phyloP scores from a whole-genome alignment of 2,113 vertebrate species.

The Sylvia atricapilla region DNA sequence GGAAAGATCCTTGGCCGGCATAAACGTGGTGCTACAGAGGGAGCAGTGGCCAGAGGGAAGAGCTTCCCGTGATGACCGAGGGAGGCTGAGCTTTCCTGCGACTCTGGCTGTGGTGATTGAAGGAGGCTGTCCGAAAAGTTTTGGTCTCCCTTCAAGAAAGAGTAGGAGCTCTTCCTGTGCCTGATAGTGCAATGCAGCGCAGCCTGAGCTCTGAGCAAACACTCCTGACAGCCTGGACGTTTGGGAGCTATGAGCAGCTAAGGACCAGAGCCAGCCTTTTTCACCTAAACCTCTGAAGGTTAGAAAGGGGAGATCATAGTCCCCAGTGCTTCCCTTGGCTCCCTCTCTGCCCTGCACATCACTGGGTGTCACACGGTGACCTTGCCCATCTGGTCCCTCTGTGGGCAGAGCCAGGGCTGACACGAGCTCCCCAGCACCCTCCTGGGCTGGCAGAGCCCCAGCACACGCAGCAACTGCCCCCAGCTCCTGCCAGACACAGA shows the following conservation, averaged over 20 bases:
- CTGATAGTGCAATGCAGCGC: not conserved
- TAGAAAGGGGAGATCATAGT: not conserved
- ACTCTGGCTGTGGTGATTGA: not conserved
- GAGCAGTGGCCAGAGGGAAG: not conserved
- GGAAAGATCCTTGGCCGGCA: not conserved
- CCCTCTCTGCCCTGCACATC: not conserved
- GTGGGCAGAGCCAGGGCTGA: not conserved
- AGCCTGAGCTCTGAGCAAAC: not conserved
- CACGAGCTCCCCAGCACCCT: accelerated
- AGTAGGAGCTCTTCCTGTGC: not conserved
- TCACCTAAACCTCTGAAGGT: not conserved
- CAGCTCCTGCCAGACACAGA: not conserved
- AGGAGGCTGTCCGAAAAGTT: not conserved
- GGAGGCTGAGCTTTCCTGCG: not conserved
- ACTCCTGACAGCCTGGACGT: not conserved
- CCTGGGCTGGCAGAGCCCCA: not conserved
- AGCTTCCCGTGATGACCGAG: not conserved
- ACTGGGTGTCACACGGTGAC: not conserved
- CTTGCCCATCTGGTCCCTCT: accelerated
- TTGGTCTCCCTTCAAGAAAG: not conserved
- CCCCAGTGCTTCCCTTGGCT: accelerated
- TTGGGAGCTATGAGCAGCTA: not conserved
- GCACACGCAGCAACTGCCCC: not conserved
- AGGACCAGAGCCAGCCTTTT: not conserved
- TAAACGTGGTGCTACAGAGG: not conserved